These are phyloP conservation scores for Anas platyrhynchos DNA, from an alignment of 2,113 vertebrate species.

Conservation along the genomic window DNA sequence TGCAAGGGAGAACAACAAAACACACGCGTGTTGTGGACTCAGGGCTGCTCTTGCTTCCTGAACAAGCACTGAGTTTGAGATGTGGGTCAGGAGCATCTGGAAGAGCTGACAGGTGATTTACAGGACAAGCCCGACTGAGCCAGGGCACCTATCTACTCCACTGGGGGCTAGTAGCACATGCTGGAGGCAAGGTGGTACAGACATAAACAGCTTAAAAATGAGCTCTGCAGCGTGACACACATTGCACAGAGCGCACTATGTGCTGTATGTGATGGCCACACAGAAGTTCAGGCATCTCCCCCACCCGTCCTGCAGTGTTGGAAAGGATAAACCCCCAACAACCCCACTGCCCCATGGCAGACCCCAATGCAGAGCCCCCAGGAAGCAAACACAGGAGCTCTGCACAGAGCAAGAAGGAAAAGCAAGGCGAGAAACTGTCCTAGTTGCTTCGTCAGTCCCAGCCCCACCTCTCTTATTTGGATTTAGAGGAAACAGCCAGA, in stretches of 20 bases:
- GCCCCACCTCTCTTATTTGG: neutral
- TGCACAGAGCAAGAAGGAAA: neutral
- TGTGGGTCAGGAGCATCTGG: neutral
- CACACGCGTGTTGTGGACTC: rapidly evolving
- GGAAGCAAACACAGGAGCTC: neutral
- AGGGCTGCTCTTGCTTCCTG: neutral
- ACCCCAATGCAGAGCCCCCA: neutral
- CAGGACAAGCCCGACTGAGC: neutral
- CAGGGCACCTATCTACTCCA: neutral
- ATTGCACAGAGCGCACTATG: neutral
- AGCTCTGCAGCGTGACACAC: neutral
- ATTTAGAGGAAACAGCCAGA: neutral
- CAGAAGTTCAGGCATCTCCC: neutral
- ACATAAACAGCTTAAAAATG: neutral
- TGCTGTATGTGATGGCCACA: neutral
- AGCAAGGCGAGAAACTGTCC: neutral
- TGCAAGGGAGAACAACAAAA: neutral
- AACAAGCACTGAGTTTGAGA: neutral
- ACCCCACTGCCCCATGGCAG: neutral
- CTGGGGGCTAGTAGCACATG: neutral
- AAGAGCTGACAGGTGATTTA: neutral
- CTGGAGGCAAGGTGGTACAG: neutral
- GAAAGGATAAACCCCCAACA: neutral
- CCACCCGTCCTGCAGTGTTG: neutral
- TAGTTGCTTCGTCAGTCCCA: neutral